These are phyloP conservation scores for Takifugu ocellatus DNA, from an alignment of 2,797 vertebrate species.

Conservation along the genomic window DNA sequence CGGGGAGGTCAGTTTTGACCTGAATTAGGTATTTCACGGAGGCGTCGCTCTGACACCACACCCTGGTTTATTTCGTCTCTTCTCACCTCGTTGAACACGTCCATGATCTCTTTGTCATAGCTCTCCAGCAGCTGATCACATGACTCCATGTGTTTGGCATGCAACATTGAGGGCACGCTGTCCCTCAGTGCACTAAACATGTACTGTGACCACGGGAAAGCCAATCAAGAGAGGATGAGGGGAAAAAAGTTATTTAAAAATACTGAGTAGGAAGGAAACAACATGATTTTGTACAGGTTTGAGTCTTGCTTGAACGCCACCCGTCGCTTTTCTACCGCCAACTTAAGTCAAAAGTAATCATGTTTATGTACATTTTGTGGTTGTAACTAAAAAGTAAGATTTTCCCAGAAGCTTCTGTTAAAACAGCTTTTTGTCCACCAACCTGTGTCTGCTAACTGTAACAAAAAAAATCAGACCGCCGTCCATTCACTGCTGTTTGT, in stretches of 20 bases:
- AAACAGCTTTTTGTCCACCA: too few species aligned
- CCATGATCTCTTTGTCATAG: conserved; percentile 95
- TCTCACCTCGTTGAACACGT: conserved; percentile 90
- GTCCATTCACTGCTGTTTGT: too few species aligned
- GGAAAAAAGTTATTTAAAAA: background rate
- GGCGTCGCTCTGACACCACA: too few species aligned
- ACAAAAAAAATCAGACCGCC: background rate
- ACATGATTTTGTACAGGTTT: too few species aligned
- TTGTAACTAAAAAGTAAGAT: too few species aligned
- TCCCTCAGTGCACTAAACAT: conserved; percentile 97
- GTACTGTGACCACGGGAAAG: conserved; percentile 75
- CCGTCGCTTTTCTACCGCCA: too few species aligned
- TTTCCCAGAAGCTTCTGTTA: too few species aligned
- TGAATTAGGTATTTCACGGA: background rate
- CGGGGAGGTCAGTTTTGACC: background rate
- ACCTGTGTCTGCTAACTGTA: too few species aligned
- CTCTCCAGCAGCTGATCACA: conserved; percentile 86
- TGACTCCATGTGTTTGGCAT: conserved; percentile 90
- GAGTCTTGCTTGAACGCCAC: too few species aligned
- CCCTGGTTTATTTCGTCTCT: conserved; percentile 3
- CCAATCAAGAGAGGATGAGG: conserved; percentile 6
- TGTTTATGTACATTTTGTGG: too few species aligned
- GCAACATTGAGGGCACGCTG: conserved; percentile 90
- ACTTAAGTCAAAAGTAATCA: too few species aligned
- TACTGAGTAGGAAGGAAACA: background rate